Conservation (phyloP, 37 sponge, comb jelly and placozoan genomes). For the Halichondria panicea region DNA sequence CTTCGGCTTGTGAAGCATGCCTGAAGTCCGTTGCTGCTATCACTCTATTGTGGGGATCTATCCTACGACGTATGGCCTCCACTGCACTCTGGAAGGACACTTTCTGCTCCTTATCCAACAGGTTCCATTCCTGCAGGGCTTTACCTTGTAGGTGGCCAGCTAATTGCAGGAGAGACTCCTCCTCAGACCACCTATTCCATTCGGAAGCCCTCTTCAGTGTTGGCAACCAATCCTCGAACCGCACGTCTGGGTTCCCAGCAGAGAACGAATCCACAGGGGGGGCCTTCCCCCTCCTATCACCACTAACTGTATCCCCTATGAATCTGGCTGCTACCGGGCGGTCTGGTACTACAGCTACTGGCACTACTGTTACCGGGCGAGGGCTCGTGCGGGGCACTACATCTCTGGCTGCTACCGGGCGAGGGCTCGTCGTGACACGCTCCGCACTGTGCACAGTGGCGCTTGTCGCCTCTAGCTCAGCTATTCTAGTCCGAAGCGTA, state of each 20-base stretch:
- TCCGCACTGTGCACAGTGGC: background rate
- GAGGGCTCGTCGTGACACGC: too few species aligned
- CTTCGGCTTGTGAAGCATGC: constrained; percentile 8
- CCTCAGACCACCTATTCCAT: constrained; percentile 34
- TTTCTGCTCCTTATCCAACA: background rate
- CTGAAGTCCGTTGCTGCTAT: constrained; percentile 34
- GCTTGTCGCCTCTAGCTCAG: background rate
- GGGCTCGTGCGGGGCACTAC: background rate
- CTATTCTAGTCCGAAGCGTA: background rate
- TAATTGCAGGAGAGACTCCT: constrained; percentile 29
- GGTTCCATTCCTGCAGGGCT: constrained; percentile 28
- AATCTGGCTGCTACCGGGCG: background rate
- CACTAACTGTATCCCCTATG: background rate
- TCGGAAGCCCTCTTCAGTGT: background rate
- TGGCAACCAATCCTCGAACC: constrained; percentile 28
- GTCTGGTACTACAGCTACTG: background rate
- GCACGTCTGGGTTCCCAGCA: constrained; percentile 15
- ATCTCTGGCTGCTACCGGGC: too few species aligned
- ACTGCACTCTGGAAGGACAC: background rate
- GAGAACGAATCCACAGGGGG: constrained; percentile 22
- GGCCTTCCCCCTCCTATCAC: constrained; percentile 4
- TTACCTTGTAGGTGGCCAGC: constrained; percentile 26
- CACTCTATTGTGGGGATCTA: constrained; percentile 22
- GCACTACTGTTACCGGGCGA: background rate
- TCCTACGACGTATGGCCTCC: background rate